Evolutionary conservation across 2,888 invertebrate genomes (phyloP).

Genomic region (Perizoma flavofasciatum): DNA sequence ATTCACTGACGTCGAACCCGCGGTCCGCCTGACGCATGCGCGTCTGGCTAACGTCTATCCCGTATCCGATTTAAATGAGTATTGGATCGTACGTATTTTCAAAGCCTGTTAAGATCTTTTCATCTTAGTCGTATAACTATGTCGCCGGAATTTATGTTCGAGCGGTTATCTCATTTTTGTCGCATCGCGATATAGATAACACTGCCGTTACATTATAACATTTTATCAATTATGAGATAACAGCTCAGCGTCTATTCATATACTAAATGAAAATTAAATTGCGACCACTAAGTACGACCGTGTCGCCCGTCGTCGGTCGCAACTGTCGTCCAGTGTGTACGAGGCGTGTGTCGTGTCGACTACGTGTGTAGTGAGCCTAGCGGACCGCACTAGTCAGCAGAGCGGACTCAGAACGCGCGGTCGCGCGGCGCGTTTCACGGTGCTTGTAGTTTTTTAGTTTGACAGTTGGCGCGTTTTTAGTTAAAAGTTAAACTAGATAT

Average conservation of each 20-base stretch:
- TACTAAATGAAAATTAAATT: constrained; percentile 74
- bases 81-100: constrained; percentile 68
- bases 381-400: constrained; percentile 64
- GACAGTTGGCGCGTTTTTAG: constrained; percentile 83
- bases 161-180: constrained; percentile 75
- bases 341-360: constrained; percentile 38
- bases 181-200: constrained; percentile 78
- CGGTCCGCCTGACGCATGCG: constrained; percentile 76
- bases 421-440: constrained; percentile 72
- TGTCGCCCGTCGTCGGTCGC: constrained; percentile 47
- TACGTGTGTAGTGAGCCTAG: constrained; percentile 47
- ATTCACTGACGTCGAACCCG: constrained; percentile 77
- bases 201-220: constrained; percentile 64
- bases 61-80: constrained; percentile 74
- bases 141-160: constrained; percentile 60
- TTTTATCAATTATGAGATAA: constrained; percentile 76
- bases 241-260: constrained; percentile 63
- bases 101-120: constrained; percentile 67
- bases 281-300: constrained; percentile 56
- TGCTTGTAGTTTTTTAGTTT: constrained; percentile 84
- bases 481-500: constrained; percentile 68
- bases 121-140: constrained; percentile 70
- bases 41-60: constrained; percentile 79
- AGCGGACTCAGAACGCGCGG: constrained; percentile 81
- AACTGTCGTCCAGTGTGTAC: constrained; percentile 54